Conservation (phyloP, 2,797 vertebrate species). For the Triplophysa bombifrons region DNA sequence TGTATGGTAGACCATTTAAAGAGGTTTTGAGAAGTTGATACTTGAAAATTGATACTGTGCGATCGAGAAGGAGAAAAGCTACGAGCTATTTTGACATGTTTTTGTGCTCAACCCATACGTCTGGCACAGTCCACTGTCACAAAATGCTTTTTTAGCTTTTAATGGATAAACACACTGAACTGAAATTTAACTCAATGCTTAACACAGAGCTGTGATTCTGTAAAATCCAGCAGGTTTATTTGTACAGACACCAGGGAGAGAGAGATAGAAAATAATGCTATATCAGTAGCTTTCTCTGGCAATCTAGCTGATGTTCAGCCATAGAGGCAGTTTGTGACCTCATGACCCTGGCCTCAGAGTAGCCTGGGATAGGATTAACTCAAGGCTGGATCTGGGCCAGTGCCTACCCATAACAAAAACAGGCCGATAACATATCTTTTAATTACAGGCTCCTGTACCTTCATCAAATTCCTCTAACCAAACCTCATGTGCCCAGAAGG, state of each 20-base stretch:
- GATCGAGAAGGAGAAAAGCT: too few relatives aligned
- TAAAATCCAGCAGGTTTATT: slow-evolving; percentile 12
- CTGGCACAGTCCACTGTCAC: too few relatives aligned
- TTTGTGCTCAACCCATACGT: too few relatives aligned
- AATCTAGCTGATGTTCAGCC: slow-evolving; percentile 71
- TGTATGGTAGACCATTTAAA: too few relatives aligned
- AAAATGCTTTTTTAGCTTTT: neutral
- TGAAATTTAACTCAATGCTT: neutral
- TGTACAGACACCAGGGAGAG: slow-evolving; percentile 4
- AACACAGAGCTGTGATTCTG: neutral
- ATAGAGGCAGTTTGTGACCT: slow-evolving; percentile 85
- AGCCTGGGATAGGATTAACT: slow-evolving; percentile 84
- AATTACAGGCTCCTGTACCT: slow-evolving; percentile 81
- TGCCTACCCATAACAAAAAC: slow-evolving; percentile 81
- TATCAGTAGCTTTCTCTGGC: slow-evolving; percentile 56
- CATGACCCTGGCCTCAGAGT: slow-evolving; percentile 79
- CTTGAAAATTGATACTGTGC: too few relatives aligned
- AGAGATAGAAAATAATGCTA: slow-evolving; percentile 33
- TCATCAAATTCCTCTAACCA: slow-evolving; percentile 75
- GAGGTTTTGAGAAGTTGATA: too few relatives aligned
- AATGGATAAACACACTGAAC: neutral
- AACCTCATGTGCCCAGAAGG: slow-evolving; percentile 67
- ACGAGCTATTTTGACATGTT: too few relatives aligned
- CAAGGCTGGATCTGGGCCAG: slow-evolving; percentile 78
- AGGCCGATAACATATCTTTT: slow-evolving; percentile 85